These are phyloP conservation scores for Euproctis similis DNA, from an alignment of 2,888 invertebrate species.

Conservation along the genomic window DNA sequence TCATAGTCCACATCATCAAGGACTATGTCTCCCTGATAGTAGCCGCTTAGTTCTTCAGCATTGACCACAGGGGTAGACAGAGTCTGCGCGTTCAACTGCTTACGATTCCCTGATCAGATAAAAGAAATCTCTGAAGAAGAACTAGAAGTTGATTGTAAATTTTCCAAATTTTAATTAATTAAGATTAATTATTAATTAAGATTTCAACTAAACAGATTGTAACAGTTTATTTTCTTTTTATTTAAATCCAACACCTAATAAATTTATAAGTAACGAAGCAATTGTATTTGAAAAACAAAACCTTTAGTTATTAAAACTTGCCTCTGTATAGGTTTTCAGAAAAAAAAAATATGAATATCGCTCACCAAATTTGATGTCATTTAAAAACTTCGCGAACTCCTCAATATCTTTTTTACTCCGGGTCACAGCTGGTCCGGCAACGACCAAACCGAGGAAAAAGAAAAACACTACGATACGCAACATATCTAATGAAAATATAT, in stretches of 20 bases:
- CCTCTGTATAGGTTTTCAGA: no score
- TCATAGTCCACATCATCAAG: conserved; percentile 55
- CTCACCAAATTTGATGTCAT: conserved; percentile 46
- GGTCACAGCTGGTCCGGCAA: conserved; percentile 38
- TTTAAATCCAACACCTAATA: no score
- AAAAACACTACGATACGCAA: conserved; percentile 26
- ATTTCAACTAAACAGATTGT: no score
- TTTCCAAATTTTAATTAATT: no score
- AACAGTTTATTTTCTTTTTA: no score
- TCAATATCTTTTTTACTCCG: conserved; percentile 48
- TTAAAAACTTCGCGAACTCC: conserved; percentile 48
- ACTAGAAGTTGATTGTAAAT: no score
- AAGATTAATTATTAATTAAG: no score
- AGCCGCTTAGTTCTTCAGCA: conserved; percentile 56
- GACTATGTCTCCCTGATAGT: conserved; percentile 58
- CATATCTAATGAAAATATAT: conserved; percentile 26
- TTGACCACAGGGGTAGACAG: conserved; percentile 24
- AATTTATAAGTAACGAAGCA: no score
- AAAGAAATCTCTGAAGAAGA: no score
- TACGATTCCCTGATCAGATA: neutral
- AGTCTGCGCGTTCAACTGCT: neutral
- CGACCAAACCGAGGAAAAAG: conserved; percentile 33
- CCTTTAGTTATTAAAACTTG: no score
- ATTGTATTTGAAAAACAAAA: no score
- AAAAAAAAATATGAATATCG: no score